A percentile compares a stretch with the other conserved stretches of the same genome.
Conservation (phyloP, 2,888 invertebrate species). For the Serripes groenlandicus region DNA sequence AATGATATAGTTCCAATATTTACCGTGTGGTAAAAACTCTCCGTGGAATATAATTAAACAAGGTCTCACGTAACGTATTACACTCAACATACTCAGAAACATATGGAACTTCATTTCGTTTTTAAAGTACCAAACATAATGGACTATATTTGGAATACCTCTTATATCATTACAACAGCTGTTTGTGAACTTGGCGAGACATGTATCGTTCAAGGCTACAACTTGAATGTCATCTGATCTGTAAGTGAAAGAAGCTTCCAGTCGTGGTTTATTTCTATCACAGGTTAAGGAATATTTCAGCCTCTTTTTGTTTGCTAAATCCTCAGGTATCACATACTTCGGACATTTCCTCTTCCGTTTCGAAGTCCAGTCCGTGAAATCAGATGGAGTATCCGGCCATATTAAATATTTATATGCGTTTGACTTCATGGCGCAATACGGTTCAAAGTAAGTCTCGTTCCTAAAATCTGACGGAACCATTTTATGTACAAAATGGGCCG, state of each 20-base stretch:
- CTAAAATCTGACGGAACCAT: too few species aligned
- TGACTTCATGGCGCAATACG: background rate
- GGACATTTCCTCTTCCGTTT: constrained; percentile 7
- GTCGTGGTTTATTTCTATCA: background rate
- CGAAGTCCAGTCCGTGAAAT: constrained; percentile 19
- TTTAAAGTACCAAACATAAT: constrained; percentile 2
- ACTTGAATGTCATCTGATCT: background rate
- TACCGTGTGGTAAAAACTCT: background rate
- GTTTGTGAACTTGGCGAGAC: background rate
- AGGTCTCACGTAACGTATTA: background rate
- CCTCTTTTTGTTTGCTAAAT: background rate
- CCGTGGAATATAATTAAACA: constrained; percentile 8
- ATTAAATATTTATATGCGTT: background rate
- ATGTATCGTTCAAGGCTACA: background rate
- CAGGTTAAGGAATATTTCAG: background rate
- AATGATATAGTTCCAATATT: background rate
- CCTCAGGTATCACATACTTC: background rate
- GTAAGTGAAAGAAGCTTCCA: background rate
- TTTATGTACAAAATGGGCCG: too few species aligned
- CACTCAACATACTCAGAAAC: background rate
- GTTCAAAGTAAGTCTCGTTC: background rate
- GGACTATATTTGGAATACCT: background rate
- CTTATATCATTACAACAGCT: background rate
- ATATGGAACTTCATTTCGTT: background rate
- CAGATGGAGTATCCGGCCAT: background rate